These are phyloP conservation scores for Nemoura dubitans DNA, from an alignment of 2,888 invertebrate genomes.

Conservation along the genomic window DNA sequence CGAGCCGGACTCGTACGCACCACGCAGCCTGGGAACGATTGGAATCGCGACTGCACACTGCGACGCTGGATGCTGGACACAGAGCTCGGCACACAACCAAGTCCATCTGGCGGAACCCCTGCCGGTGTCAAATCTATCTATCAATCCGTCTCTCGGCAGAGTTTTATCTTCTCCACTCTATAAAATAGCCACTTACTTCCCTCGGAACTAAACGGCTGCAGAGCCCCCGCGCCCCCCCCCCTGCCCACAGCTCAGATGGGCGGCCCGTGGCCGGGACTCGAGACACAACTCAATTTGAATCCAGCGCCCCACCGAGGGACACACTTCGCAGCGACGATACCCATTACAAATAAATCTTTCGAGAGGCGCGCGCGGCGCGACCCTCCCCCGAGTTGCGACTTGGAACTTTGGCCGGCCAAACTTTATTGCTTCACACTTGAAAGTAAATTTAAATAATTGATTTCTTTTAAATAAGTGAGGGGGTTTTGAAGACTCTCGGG, in stretches of 20 bases:
- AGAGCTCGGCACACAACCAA: too few species aligned
- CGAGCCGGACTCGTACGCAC: too few species aligned
- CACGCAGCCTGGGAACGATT: background rate
- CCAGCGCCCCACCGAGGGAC: background rate
- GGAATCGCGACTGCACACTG: background rate
- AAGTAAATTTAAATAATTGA: slow-evolving; percentile 48
- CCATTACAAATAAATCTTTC: slow-evolving; percentile 48
- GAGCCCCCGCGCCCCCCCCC: background rate
- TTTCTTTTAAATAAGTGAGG: slow-evolving; percentile 45
- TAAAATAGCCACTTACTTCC: slow-evolving; percentile 42
- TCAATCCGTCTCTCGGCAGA: slow-evolving; percentile 13
- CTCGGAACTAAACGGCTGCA: slow-evolving; percentile 28
- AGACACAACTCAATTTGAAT: slow-evolving; percentile 50
- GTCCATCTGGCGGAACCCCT: slow-evolving; percentile 28
- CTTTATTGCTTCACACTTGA: slow-evolving; percentile 41
- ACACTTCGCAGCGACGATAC: slow-evolving; percentile 8
- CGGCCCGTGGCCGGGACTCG: slow-evolving; percentile 18
- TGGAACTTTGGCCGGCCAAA: slow-evolving; percentile 29
- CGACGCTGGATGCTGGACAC: background rate
- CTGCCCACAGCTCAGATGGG: background rate
- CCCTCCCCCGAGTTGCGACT: background rate
- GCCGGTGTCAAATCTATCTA: slow-evolving; percentile 38
- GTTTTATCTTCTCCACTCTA: slow-evolving; percentile 41
- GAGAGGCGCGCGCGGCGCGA: background rate
- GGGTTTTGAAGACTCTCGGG: slow-evolving; percentile 42